Evolutionary conservation across 1,140 invertebrate species (phyloP).

Genomic region (Drosophila fuyamai): DNA sequence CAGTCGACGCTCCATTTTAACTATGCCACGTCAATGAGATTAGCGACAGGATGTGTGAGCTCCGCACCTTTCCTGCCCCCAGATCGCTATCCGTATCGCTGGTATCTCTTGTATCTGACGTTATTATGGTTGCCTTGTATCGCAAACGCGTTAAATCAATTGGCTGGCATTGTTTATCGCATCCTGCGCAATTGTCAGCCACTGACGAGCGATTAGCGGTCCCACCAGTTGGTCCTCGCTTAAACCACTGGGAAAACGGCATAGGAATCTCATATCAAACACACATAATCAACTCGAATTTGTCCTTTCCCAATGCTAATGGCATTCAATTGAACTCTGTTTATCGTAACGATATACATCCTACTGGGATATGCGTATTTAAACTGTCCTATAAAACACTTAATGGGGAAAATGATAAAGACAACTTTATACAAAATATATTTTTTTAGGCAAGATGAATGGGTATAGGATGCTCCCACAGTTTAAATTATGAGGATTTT

Average conservation of each 20-base stretch:
- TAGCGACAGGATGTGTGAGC: constrained; percentile 56
- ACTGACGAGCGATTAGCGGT: constrained; percentile 5
- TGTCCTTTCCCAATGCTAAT: too few relatives aligned
- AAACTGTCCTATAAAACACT: too few relatives aligned
- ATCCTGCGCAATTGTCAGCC: constrained; percentile 46
- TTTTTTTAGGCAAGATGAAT: too few relatives aligned
- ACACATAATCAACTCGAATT: background rate
- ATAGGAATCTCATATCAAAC: background rate
- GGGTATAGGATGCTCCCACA: too few relatives aligned
- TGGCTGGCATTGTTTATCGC: constrained; percentile 47
- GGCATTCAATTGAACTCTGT: background rate
- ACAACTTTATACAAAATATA: too few relatives aligned
- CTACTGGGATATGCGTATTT: too few relatives aligned
- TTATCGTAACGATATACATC: too few relatives aligned
- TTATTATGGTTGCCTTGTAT: constrained; percentile 17
- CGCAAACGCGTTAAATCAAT: constrained; percentile 51
- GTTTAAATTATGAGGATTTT: too few relatives aligned
- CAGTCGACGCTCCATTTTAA: constrained; percentile 40
- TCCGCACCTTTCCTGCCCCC: constrained; percentile 2
- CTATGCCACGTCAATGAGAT: constrained; percentile 56
- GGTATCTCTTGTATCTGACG: constrained; percentile 2
- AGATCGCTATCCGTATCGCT: background rate
- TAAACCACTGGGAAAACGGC: background rate
- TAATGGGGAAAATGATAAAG: too few relatives aligned
- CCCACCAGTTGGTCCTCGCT: background rate